Conservation (phyloP, 1,140 invertebrate genomes). For the Homarus americanus region DNA sequence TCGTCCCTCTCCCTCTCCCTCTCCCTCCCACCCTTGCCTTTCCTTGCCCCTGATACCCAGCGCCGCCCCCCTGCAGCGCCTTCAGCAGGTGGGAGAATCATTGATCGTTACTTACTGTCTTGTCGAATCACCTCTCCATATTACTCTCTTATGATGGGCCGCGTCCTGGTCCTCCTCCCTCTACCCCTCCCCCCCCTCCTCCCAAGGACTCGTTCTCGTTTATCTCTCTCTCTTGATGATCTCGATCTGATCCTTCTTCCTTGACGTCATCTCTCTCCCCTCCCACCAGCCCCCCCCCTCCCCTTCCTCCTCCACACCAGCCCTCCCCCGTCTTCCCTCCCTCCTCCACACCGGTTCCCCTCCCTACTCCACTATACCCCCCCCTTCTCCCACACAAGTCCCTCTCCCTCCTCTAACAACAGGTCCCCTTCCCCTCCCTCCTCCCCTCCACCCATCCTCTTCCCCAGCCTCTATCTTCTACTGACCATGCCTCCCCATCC, state of each 20-base stretch:
- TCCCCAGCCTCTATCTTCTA: no score
- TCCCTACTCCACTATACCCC: neutral
- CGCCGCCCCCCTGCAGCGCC: neutral
- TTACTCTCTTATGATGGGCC: neutral
- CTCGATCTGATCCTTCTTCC: neutral
- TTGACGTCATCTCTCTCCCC: neutral
- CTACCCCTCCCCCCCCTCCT: no score
- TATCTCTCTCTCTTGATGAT: neutral
- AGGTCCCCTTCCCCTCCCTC: neutral
- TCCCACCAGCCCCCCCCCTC: no score
- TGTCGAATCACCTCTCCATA: neutral
- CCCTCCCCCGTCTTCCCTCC: neutral
- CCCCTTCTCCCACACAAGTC: neutral
- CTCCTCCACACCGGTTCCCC: neutral
- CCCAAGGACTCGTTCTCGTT: no score
- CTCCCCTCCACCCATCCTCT: neutral
- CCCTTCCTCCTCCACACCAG: neutral
- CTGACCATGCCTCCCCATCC: no score
- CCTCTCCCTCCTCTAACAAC: neutral
- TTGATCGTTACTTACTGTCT: conserved; percentile 7
- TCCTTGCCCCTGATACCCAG: neutral
- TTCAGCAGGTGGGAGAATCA: neutral
- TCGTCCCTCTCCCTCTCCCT: neutral
- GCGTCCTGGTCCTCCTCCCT: no score
- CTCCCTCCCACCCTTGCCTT: neutral